Percentiles rank a stretch among this genome's conserved stretches.
These are phyloP conservation scores for Heterocephalus glaber DNA, from an alignment of 2,113 vertebrate genomes.

Conservation along the genomic window DNA sequence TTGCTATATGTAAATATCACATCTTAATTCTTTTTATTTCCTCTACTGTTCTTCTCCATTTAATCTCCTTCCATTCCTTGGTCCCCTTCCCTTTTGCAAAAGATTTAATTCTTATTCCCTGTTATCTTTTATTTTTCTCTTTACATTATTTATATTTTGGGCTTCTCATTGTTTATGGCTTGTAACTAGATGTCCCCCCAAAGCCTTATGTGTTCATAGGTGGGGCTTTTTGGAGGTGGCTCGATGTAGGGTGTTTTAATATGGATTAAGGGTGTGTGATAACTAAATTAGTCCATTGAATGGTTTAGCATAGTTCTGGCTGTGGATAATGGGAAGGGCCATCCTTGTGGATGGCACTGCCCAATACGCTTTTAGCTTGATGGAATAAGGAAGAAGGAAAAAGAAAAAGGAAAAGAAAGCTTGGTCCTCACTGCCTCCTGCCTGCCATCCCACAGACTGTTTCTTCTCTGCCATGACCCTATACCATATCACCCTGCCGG, in stretches of 20 bases:
- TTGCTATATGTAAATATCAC: neutral
- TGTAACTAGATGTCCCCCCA: too few species aligned
- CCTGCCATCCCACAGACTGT: too few species aligned
- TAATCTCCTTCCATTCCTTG: neutral
- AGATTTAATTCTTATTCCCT: neutral
- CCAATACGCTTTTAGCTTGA: neutral
- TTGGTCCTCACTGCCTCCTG: too few species aligned
- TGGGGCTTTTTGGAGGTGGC: too few species aligned
- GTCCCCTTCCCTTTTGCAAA: neutral
- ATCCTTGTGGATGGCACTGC: neutral
- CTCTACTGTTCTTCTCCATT: neutral
- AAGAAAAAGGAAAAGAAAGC: neutral
- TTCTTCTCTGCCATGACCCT: too few species aligned
- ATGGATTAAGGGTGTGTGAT: too few species aligned
- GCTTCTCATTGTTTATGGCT: neutral
- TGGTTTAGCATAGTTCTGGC: too few species aligned
- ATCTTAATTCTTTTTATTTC: neutral
- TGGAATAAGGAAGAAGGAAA: too few species aligned
- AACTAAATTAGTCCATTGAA: too few species aligned
- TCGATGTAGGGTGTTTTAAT: too few species aligned
- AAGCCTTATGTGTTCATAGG: too few species aligned
- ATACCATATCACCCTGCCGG: neutral
- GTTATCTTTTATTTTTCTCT: neutral
- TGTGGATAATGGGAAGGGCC: neutral
- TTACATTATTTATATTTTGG: neutral